Conservation (phyloP, 2,797 vertebrate genomes). For the Melanotaenia nigrans region DNA sequence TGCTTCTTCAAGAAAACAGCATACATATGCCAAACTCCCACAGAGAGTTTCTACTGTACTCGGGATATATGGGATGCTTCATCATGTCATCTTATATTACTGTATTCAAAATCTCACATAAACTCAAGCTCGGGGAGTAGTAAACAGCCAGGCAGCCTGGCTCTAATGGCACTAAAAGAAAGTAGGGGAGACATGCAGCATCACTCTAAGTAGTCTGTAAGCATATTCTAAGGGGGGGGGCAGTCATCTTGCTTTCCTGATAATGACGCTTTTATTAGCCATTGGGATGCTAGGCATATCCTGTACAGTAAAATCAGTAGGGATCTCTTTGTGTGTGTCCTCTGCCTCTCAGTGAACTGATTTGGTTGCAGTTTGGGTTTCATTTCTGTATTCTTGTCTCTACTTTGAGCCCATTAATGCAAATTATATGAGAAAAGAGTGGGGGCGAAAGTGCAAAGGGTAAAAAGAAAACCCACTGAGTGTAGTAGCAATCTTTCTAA, state of each 20-base stretch:
- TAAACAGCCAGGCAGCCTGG: constrained; percentile 65
- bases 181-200: constrained; percentile 63
- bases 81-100: constrained; percentile 72
- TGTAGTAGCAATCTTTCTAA: constrained; percentile 28
- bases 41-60: constrained; percentile 43
- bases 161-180: constrained; percentile 66
- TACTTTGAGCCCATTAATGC: constrained; percentile 62
- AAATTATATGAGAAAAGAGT: constrained; percentile 60
- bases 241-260: constrained; percentile 61
- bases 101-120: constrained; percentile 67
- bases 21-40: constrained; percentile 60
- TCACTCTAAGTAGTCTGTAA: constrained; percentile 64
- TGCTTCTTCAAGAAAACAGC: constrained; percentile 50
- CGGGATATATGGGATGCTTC: constrained; percentile 45
- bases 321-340: constrained; percentile 26
- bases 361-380: constrained; percentile 54
- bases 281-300: constrained; percentile 71
- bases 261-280: constrained; percentile 79
- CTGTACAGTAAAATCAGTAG: constrained; percentile 59
- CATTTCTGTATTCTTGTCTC: constrained; percentile 42
- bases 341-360: constrained; percentile 37
- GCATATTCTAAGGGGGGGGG: constrained; percentile 60
- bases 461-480: constrained; percentile 55
- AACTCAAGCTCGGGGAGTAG: constrained; percentile 61
- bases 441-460: constrained; percentile 56